Conservation (phyloP, 2,888 invertebrate genomes). For the Andrena haemorrhoa region DNA sequence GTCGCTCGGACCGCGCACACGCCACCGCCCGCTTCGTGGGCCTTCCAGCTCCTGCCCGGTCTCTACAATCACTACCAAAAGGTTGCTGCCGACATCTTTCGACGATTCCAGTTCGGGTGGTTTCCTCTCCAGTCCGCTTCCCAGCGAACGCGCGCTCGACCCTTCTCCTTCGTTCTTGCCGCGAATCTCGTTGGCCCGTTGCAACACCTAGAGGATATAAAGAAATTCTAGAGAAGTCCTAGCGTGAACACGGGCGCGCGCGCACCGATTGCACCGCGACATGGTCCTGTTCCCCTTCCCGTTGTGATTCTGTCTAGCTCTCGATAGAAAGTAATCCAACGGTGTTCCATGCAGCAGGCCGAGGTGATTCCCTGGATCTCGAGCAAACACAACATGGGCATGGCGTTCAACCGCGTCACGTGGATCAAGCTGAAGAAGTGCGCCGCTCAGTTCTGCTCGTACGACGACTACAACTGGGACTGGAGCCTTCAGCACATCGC, state of each 20-base stretch:
- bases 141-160: background rate
- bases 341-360: conserved; percentile 87
- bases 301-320: background rate
- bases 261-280: conserved; percentile 39
- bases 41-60: conserved; percentile 94
- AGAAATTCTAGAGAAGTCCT: background rate
- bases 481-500: conserved; percentile 98
- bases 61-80: conserved; percentile 94
- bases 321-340: background rate
- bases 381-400: conserved; percentile 99
- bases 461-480: conserved; percentile 99
- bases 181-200: no score
- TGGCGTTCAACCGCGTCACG: conserved; percentile 95
- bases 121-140: background rate
- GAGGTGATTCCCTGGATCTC: conserved; percentile 98
- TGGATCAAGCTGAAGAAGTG: conserved; percentile 94
- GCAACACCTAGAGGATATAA: background rate
- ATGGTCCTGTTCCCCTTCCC: background rate
- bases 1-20: conserved; percentile 41
- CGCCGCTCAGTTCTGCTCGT: conserved; percentile 95
- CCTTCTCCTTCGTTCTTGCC: background rate
- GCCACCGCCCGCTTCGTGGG: conserved; percentile 87
- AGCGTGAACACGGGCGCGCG: conserved; percentile 7
- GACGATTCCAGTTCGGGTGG: conserved; percentile 22
- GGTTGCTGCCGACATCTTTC: conserved; percentile 86